A percentile compares a stretch with the other conserved stretches of the same genome.
Conservation (phyloP, 2,113 vertebrate species). For the Bujurquina vittata region DNA sequence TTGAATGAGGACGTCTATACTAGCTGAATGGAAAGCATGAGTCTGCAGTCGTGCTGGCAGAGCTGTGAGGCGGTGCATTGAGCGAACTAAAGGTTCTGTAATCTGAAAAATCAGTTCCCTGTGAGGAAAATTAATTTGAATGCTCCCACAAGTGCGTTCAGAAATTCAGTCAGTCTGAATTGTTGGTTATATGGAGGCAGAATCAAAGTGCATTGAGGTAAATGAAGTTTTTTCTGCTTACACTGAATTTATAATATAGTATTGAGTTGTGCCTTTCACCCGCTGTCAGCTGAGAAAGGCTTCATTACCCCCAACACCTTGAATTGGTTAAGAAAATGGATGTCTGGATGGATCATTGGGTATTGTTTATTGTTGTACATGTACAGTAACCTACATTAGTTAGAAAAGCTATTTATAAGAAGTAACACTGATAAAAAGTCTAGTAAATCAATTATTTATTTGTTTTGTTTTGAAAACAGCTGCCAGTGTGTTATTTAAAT, state of each 20-base stretch:
- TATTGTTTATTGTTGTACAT: background rate
- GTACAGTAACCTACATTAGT: background rate
- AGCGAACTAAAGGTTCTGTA: background rate
- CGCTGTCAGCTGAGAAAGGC: background rate
- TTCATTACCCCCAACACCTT: background rate
- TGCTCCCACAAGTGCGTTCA: too few relatives aligned
- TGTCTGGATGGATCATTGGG: background rate
- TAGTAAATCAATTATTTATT: background rate
- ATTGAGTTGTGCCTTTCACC: too few relatives aligned
- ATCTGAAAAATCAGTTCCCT: background rate
- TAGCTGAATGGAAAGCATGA: background rate
- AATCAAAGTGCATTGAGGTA: background rate
- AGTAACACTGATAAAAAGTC: background rate
- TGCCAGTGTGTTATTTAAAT: too few relatives aligned
- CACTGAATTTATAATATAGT: too few relatives aligned
- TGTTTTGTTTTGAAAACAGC: too few relatives aligned
- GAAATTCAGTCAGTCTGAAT: background rate
- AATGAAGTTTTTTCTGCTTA: background rate
- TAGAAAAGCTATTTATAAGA: background rate
- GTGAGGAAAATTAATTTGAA: background rate
- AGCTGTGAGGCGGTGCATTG: too few relatives aligned
- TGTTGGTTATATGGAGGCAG: background rate
- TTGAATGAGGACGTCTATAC: background rate
- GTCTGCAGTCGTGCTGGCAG: too few relatives aligned
- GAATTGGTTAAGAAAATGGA: background rate